Evolutionary conservation across 1,140 invertebrate genomes (phyloP).

Genomic region (Solen grandis): DNA sequence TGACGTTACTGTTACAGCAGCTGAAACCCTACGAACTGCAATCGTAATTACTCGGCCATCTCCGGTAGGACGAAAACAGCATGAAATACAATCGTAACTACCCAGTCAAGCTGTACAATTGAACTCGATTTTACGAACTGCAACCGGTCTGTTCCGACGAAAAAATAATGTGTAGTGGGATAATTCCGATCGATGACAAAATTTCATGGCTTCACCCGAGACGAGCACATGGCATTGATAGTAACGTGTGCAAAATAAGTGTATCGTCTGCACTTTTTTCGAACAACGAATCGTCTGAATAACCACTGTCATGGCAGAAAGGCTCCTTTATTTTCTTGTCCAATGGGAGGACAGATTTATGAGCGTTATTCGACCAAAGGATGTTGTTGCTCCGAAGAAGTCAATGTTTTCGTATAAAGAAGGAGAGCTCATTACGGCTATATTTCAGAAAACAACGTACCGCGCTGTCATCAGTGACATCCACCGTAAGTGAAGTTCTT

Average conservation of each 20-base stretch:
- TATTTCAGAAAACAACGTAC: slow-evolving; percentile 27
- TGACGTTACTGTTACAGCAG: too few species aligned
- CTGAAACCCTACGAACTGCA: too few species aligned
- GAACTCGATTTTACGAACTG: too few species aligned
- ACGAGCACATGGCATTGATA: too few species aligned
- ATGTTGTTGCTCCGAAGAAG: slow-evolving; percentile 5
- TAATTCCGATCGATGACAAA: too few species aligned
- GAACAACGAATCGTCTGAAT: slow-evolving; percentile 3
- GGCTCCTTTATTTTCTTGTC: slow-evolving; percentile 11
- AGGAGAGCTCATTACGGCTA: slow-evolving; percentile 5
- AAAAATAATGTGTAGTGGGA: too few species aligned
- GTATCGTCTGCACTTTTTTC: slow-evolving; percentile 1
- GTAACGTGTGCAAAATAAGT: slow-evolving; percentile 3
- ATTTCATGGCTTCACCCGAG: too few species aligned
- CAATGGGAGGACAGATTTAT: slow-evolving; percentile 20
- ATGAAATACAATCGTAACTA: too few species aligned
- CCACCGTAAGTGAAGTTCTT: slow-evolving; percentile 11
- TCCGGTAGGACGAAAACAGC: too few species aligned
- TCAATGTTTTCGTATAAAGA: not conserved
- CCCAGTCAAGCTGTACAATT: too few species aligned
- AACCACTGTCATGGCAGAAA: slow-evolving; percentile 29
- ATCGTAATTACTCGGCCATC: too few species aligned
- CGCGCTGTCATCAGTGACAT: slow-evolving; percentile 16
- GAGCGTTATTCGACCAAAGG: not conserved
- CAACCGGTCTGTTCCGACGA: too few species aligned